These are phyloP conservation scores for Corapipo altera DNA, from an alignment of 2,113 vertebrate genomes.

Conservation along the genomic window DNA sequence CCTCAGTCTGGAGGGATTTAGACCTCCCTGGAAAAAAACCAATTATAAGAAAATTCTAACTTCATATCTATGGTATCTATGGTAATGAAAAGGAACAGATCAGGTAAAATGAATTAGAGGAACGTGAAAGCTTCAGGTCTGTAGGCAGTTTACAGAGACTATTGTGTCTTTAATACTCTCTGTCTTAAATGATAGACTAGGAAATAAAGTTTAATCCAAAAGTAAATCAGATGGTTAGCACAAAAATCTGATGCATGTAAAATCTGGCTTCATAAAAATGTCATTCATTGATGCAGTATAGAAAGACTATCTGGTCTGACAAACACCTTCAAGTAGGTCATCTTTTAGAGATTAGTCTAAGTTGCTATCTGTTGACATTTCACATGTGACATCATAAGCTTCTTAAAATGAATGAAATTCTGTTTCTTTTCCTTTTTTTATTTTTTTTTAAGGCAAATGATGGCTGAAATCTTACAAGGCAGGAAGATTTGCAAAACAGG, in stretches of 20 bases:
- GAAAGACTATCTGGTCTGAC: conserved; percentile 4
- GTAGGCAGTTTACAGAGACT: neutral
- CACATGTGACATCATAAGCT: conserved; percentile 63
- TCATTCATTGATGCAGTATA: neutral
- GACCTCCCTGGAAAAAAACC: neutral
- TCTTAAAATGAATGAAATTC: conserved; percentile 64
- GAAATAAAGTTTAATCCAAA: conserved; percentile 10
- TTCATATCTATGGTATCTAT: neutral
- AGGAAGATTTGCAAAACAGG: neutral
- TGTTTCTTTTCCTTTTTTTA: neutral
- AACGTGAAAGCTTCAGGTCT: neutral
- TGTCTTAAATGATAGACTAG: neutral
- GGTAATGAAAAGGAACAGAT: neutral
- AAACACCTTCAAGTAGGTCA: conserved; percentile 71
- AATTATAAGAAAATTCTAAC: neutral
- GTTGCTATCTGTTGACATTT: conserved; percentile 64
- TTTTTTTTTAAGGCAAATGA: neutral
- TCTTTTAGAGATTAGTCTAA: conserved; percentile 60
- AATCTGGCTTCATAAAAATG: conserved; percentile 4
- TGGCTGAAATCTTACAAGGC: conserved; percentile 2
- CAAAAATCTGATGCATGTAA: conserved; percentile 33
- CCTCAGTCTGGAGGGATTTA: neutral
- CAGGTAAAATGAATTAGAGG: conserved; percentile 9
- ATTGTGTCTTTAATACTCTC: neutral
- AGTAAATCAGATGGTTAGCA: neutral